Evolutionary conservation across 2,113 vertebrate species (phyloP), one percentile per base, ranked within the genome.

Genomic region (Poecilia latipinna): DNA sequence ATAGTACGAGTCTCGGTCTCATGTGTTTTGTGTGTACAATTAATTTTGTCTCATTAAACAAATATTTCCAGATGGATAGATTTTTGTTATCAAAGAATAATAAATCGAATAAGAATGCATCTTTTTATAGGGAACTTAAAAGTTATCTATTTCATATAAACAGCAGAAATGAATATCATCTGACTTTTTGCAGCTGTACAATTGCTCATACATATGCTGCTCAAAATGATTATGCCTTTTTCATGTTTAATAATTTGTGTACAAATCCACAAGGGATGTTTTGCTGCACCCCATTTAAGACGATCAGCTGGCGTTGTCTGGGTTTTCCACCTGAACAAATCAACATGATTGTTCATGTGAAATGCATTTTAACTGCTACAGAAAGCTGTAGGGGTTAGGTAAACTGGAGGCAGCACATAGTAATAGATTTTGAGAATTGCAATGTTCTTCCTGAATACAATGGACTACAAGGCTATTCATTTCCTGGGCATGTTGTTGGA

Each of bases 81-180:
- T 10, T 24, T 54, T 54, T 54, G 5, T 51, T 8, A 57, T 57
- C 2, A n/a, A 24, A 57, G n/a, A 57, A 57, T 54, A 51, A 19
- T 8, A 68, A 29, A 54, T 12, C 0, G 10, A 37, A 37, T 37
- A 37, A 37, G 51, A 66, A 71, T 33, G 66, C 60, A 19, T 42
- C 31, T 60, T 71, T 60, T 80, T 61, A 65, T 31, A 33, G 13
- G 11, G 12, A 70, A 61, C 69, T 39, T 67, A 65, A 76, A 28
- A 63, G 31, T 54, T 63, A n/a, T 28, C 78, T 61, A 75, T 11
- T 4, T 61, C 32, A 61, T 15, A 66, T 65, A 80, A 71, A 76
- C 57, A 42, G 3, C 65, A 24, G 32, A 19, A 8, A 8, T 39
- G 31, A 63, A n/a, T 48, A 76, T 65, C 7, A 42, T 48, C 12